Conservation (phyloP, 2,113 vertebrate genomes). For the Promerops cafer region DNA sequence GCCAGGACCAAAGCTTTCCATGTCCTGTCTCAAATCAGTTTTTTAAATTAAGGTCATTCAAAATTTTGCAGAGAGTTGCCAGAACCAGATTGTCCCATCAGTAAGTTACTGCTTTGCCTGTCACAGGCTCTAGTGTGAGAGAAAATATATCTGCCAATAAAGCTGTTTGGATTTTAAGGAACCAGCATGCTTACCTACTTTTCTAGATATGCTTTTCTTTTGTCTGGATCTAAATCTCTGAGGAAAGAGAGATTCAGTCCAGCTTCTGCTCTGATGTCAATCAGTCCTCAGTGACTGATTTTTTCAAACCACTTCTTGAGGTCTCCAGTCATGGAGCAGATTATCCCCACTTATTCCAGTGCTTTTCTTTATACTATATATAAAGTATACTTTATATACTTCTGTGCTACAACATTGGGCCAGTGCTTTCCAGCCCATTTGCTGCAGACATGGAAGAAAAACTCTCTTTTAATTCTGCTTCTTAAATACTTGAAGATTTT, state of each 20-base stretch:
- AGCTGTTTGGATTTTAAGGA: background rate
- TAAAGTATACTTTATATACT: background rate
- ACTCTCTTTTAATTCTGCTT: background rate
- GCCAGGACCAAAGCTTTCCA: background rate
- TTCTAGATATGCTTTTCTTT: background rate
- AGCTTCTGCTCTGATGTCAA: background rate
- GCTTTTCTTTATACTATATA: background rate
- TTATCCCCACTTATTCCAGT: background rate
- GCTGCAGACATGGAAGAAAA: background rate
- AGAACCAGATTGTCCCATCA: background rate
- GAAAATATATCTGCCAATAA: background rate
- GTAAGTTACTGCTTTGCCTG: background rate
- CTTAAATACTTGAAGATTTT: background rate
- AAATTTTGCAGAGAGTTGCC: background rate
- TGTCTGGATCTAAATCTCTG: background rate
- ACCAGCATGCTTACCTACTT: accelerated
- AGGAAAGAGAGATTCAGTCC: background rate
- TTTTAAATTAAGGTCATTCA: background rate
- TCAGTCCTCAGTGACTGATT: background rate
- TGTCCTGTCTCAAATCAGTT: background rate
- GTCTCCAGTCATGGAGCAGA: background rate
- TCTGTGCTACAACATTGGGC: background rate
- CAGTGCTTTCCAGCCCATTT: background rate
- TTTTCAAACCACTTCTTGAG: background rate
- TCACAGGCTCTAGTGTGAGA: background rate